Evolutionary conservation across 1,140 invertebrate genomes (phyloP).

Genomic region (Leptinotarsa undecemlineata): DNA sequence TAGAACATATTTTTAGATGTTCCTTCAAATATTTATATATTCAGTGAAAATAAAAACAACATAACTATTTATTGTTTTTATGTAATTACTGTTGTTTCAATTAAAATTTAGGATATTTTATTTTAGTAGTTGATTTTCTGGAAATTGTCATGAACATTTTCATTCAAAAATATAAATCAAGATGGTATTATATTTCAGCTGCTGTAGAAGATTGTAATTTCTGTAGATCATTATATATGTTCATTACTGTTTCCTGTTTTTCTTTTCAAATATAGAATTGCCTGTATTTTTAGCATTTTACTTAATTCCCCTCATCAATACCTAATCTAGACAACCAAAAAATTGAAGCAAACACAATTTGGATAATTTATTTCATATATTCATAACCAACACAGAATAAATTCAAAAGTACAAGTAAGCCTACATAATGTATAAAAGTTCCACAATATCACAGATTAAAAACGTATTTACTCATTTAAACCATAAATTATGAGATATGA

Average conservation of each 20-base stretch:
- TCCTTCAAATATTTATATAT: background rate
- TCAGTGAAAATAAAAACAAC: conserved; percentile 1
- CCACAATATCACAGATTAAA: conserved; percentile 16
- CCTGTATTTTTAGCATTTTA: background rate
- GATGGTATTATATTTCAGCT: background rate
- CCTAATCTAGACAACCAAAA: background rate
- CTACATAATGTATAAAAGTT: conserved; percentile 2
- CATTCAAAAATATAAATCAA: background rate
- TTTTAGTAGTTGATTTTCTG: conserved; percentile 8
- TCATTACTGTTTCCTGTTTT: conserved; percentile 14
- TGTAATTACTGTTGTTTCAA: conserved; percentile 3
- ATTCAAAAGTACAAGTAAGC: conserved; percentile 7
- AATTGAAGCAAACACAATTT: background rate
- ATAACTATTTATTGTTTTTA: conserved; percentile 3
- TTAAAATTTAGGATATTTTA: conserved; percentile 3
- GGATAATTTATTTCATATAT: background rate
- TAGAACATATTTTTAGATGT: conserved; percentile 14
- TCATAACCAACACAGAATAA: conserved; percentile 6
- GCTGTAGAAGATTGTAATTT: background rate
- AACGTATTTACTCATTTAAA: background rate
- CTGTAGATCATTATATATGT: background rate
- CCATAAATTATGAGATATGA: background rate
- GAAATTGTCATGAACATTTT: conserved; percentile 7
- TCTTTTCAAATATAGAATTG: conserved; percentile 9
- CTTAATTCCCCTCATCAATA: background rate